Conservation (phyloP, 2,113 vertebrate species). For the Pycnonotus jocosus region DNA sequence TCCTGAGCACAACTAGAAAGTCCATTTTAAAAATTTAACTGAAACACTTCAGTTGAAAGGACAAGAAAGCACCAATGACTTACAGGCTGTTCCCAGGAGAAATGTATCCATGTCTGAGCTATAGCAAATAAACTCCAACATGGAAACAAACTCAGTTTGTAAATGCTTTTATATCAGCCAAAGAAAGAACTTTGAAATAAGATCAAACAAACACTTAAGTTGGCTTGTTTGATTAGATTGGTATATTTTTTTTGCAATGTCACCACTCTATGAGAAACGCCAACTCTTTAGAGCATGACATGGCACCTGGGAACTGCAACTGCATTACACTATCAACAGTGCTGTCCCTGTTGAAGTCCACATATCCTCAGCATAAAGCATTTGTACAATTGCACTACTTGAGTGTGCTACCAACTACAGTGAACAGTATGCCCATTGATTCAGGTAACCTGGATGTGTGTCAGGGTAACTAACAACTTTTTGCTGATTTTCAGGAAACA, state of each 20-base stretch:
- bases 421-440: background rate
- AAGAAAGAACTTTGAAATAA: background rate
- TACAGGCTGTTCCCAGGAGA: background rate
- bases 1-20: background rate
- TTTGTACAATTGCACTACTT: background rate
- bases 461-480: background rate
- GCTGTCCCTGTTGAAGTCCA: background rate
- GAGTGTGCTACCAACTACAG: background rate
- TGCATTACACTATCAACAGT: background rate
- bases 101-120: background rate
- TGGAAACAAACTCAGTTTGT: background rate
- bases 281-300: background rate
- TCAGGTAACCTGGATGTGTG: background rate
- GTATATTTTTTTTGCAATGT: background rate
- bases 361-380: background rate
- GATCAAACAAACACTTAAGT: background rate
- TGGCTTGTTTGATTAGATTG: background rate
- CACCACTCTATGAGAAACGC: fast-evolving
- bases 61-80: background rate
- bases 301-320: background rate
- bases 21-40: background rate
- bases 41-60: background rate
- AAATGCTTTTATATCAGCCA: background rate
- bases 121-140: background rate
- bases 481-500: background rate